These are phyloP conservation scores for Aythya baeri DNA, from an alignment of 2,113 vertebrate genomes.

Conservation along the genomic window DNA sequence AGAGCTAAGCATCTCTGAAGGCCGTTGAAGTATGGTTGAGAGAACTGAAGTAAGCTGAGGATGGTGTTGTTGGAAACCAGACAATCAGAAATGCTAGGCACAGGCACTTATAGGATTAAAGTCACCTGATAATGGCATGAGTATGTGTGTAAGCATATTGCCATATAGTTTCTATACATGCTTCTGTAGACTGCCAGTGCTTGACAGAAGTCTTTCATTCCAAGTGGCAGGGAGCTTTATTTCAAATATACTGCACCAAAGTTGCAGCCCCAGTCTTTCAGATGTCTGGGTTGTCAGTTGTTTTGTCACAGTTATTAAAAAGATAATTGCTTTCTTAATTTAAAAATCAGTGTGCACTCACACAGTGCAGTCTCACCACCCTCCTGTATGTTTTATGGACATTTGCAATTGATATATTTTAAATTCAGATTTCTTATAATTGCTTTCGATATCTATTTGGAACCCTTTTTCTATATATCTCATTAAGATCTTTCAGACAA, in stretches of 20 bases:
- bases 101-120: neutral
- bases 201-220: neutral
- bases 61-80: neutral
- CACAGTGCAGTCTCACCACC: neutral
- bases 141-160: neutral
- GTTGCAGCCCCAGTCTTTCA: neutral
- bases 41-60: neutral
- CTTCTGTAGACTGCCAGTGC: neutral
- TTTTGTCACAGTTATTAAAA: neutral
- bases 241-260: neutral
- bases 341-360: neutral
- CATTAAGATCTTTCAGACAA: constrained; percentile 16
- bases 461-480: constrained; percentile 6
- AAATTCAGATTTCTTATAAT: neutral
- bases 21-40: neutral
- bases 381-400: neutral
- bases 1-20: neutral
- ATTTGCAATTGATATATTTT: neutral
- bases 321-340: neutral
- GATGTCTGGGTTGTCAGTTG: neutral
- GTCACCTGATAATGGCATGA: neutral
- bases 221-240: neutral
- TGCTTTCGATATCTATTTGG: neutral
- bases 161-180: neutral
- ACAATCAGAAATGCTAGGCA: neutral